Evolutionary conservation across 1,140 invertebrate species (phyloP).

Genomic region (Ceratina australensis): DNA sequence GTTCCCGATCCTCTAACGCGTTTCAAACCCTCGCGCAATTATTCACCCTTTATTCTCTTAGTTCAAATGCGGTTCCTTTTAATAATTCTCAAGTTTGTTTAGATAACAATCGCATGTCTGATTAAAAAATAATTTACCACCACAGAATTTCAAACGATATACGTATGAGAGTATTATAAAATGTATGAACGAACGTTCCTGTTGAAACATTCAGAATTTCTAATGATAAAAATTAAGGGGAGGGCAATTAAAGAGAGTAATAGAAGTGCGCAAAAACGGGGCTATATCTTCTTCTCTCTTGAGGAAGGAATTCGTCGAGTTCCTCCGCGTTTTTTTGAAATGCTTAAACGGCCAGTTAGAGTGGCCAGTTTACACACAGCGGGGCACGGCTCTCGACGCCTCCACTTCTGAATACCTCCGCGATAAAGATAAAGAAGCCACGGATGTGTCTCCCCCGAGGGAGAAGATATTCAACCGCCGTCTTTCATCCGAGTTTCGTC

Average conservation of each 20-base stretch:
- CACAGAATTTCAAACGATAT: too few species aligned
- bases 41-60: too few species aligned
- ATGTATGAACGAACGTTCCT: too few species aligned
- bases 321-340: neutral
- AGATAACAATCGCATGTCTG: too few species aligned
- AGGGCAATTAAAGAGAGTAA: too few species aligned
- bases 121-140: too few species aligned
- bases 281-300: neutral
- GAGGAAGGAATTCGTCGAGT: neutral
- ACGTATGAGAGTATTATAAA: too few species aligned
- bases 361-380: conserved; percentile 4
- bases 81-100: too few species aligned
- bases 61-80: too few species aligned
- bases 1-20: neutral
- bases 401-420: conserved; percentile 2
- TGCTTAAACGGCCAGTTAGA: neutral
- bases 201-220: too few species aligned
- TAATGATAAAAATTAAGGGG: neutral
- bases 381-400: neutral
- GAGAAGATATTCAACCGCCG: neutral
- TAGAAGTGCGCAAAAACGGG: neutral
- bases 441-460: neutral
- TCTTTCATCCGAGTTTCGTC: conserved; percentile 15
- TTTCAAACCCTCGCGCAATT: too few species aligned
- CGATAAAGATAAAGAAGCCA: conserved; percentile 11